Evolutionary conservation across 2,113 vertebrate genomes (phyloP).

Genomic region (Xenotilapia caudafasciata): DNA sequence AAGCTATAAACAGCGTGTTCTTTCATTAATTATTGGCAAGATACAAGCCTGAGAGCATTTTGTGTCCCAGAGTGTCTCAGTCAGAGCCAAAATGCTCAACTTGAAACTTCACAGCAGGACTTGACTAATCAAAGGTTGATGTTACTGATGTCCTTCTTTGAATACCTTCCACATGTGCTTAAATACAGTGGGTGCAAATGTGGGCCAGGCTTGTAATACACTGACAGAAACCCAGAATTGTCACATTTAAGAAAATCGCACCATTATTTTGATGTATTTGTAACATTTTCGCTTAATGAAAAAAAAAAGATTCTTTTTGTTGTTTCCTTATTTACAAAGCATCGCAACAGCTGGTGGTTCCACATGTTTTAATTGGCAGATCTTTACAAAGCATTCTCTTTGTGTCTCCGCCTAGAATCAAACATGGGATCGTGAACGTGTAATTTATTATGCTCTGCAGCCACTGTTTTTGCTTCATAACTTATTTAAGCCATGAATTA

Average conservation of each 20-base stretch:
- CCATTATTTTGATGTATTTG: not conserved
- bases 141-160: not conserved
- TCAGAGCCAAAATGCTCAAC: not conserved
- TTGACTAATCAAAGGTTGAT: not conserved
- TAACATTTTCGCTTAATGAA: not conserved
- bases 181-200: not conserved
- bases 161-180: not conserved
- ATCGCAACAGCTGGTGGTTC: not conserved
- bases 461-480: not conserved
- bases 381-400: not conserved
- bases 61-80: not conserved
- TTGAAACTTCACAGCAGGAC: not conserved
- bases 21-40: not conserved
- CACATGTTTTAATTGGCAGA: not conserved
- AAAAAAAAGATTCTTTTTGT: rapidly evolving
- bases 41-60: not conserved
- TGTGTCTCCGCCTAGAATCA: not conserved
- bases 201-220: not conserved
- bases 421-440: not conserved
- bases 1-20: not conserved
- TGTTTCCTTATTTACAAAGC: not conserved
- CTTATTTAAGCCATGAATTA: not conserved
- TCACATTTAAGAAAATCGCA: not conserved
- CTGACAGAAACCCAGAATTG: not conserved
- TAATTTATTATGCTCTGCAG: not conserved